phyloP scores from a whole-genome alignment of 1,140 invertebrate genomes.

The Cherax destructor region DNA sequence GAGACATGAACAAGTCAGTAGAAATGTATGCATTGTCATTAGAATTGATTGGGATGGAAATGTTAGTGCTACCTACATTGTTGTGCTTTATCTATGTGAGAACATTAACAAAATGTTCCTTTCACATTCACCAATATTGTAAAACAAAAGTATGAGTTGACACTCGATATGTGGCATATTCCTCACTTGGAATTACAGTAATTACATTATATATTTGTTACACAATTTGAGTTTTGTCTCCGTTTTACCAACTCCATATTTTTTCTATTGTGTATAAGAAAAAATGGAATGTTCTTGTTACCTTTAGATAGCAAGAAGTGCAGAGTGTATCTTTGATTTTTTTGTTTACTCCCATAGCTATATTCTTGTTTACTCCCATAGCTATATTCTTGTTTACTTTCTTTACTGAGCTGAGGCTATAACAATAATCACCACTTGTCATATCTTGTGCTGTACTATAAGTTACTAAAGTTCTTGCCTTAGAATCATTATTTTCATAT shows the following conservation, averaged over 20 bases:
- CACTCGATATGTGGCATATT: constrained; percentile 1
- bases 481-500: constrained; percentile 64
- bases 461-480: constrained; percentile 62
- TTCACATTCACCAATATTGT: constrained; percentile 23
- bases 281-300: constrained; percentile 38
- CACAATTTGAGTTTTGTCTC: neutral
- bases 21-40: neutral
- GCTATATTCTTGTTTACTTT: neutral
- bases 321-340: neutral
- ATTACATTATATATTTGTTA: neutral
- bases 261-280: constrained; percentile 26
- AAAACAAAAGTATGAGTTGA: neutral
- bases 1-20: constrained; percentile 11
- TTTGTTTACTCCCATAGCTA: neutral
- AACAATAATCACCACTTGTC: constrained; percentile 35
- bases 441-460: constrained; percentile 63
- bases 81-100: constrained; percentile 21
- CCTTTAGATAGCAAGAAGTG: constrained; percentile 16
- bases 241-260: neutral
- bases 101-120: constrained; percentile 21
- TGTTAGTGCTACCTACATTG: constrained; percentile 31
- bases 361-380: constrained; percentile 21
- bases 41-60: neutral
- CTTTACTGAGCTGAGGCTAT: constrained; percentile 29
- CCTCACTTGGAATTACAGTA: neutral